These are phyloP conservation scores for Microctonus aethiopoides DNA, from an alignment of 2,888 invertebrate genomes.

Conservation along the genomic window DNA sequence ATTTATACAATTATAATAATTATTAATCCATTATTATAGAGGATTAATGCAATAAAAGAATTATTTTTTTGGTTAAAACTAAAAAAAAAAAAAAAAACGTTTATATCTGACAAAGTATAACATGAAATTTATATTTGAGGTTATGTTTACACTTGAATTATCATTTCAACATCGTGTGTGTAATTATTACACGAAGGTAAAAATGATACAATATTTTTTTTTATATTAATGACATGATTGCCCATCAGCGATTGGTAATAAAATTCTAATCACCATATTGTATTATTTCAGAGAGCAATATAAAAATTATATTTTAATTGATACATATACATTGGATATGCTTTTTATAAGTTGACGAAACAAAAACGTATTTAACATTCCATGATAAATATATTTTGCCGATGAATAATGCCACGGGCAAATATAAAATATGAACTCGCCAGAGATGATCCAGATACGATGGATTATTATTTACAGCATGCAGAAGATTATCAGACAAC, in stretches of 20 bases:
- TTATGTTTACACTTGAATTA: conserved; percentile 24
- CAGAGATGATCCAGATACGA: conserved; percentile 56
- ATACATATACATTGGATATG: neutral
- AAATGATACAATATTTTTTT: neutral
- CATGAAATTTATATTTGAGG: conserved; percentile 10
- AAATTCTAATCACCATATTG: neutral
- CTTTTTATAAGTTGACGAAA: neutral
- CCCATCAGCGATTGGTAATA: neutral
- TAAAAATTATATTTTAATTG: neutral
- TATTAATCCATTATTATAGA: neutral
- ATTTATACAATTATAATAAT: neutral
- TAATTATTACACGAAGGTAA: conserved; percentile 9
- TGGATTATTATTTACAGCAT: conserved; percentile 58
- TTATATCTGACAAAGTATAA: neutral
- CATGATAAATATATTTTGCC: neutral
- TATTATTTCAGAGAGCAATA: neutral
- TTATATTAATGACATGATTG: neutral
- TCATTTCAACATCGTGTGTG: neutral
- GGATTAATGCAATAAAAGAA: neutral
- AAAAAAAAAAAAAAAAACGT: too few relatives aligned
- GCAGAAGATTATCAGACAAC: conserved; percentile 53
- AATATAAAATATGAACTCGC: conserved; percentile 64
- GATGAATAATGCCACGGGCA: conserved; percentile 59
- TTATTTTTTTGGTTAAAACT: neutral
- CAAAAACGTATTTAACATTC: conserved; percentile 22